These are phyloP conservation scores for Drosophila aff. DNA, from an alignment of 1,140 invertebrate species.

Conservation along the genomic window DNA sequence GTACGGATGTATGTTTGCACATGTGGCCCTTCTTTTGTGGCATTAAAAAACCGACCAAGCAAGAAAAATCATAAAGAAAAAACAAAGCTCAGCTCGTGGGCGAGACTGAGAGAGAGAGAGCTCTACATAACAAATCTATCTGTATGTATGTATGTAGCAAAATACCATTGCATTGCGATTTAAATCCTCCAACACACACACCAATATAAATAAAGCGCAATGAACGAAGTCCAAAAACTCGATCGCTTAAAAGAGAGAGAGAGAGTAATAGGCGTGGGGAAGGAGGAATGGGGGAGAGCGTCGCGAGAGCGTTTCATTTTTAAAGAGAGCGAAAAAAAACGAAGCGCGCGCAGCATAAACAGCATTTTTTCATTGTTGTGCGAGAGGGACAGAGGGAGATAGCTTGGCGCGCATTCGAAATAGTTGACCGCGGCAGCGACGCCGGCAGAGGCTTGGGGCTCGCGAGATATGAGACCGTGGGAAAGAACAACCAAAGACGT, in stretches of 20 bases:
- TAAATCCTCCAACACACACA: conserved; percentile 73
- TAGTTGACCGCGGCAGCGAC: conserved; percentile 58
- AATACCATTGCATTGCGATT: conserved; percentile 66
- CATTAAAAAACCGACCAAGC: conserved; percentile 71
- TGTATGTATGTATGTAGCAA: conserved; percentile 3
- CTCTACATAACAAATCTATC: conserved; percentile 18
- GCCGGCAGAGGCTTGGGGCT: conserved; percentile 43
- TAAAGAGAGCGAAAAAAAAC: conserved; percentile 24
- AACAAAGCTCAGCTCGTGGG: conserved; percentile 50
- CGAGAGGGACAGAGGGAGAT: conserved; percentile 13
- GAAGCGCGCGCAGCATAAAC: conserved; percentile 64
- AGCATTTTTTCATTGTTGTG: conserved; percentile 72
- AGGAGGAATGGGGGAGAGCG: conserved; percentile 15
- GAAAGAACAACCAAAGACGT: conserved; percentile 85
- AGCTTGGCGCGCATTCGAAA: conserved; percentile 76
- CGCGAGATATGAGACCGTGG: conserved; percentile 85
- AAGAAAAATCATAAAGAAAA: conserved; percentile 74
- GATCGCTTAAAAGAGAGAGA: conserved; percentile 48
- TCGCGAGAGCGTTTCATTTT: conserved; percentile 25
- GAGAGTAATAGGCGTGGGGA: neutral
- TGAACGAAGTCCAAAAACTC: conserved; percentile 77
- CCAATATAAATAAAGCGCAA: conserved; percentile 74
- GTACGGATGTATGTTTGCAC: conserved; percentile 19
- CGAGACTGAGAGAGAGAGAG: conserved; percentile 42
- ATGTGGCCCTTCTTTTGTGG: conserved; percentile 75